Base-by-base conservation (phyloP, 2,888 invertebrate species). In the Microctonus hyperodae region DNA sequence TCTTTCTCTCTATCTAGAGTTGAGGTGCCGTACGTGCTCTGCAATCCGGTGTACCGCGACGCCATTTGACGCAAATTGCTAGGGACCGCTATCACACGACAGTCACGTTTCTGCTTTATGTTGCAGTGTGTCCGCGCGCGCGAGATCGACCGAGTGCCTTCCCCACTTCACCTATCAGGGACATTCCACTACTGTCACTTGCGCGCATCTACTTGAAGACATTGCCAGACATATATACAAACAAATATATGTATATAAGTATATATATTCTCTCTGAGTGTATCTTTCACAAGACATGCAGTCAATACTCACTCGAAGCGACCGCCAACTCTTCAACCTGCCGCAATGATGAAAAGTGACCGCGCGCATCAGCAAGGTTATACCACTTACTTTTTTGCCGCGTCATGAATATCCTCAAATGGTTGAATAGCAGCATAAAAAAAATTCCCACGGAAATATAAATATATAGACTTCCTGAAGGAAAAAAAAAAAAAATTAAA, bases 1-100 rank as follows among this genome's bases (percentile, higher is more conserved):
- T n/a, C n/a, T n/a, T n/a, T n/a, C n/a, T n/a, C n/a, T n/a, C n/a
- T n/a, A n/a, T 16, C 33, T 28, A 35, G 37, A 40, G 58, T 58
- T 35, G 35, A 23, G 58, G 22, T 37, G 22, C 58, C 13, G 58
- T 58, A 58, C 58, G 58, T 58, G 58, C 58, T 58, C 40, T 23
- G 35, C 37, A 58, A 40, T 40, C 35, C 37, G 23, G 58, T 58
- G 58, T 58, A 58, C 23, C 76, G 74, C 74, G 73, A 76, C 75
- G 76, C 75, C 73, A 76, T 79, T 78, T 79, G 81, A 81, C 81
- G 81, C 80, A 79, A 80, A 81, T 81, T 79, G 81, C 81, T 76
- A 76, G 75, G 76, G 77, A 73, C 78, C 74, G 71, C 73, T 73
- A 71, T 76, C 73, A 72, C 71, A 69, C 73, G 71, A 72, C 76